phyloP scores from a whole-genome alignment of 2,113 vertebrate species.

The Ochotona curzoniae region DNA sequence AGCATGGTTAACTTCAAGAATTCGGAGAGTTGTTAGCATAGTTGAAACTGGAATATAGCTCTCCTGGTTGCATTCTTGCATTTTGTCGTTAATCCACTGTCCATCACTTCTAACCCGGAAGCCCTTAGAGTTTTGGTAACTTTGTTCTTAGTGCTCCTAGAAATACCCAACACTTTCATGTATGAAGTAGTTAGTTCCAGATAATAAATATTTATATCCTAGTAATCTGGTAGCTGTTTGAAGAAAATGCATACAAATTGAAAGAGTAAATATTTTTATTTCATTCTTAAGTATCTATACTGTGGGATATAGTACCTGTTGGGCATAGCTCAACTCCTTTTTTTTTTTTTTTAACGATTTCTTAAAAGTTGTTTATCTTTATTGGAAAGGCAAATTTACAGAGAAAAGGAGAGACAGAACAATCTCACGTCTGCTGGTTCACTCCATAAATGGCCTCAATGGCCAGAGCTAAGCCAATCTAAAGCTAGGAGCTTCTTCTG shows the following conservation, averaged over 20 bases:
- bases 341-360: too few species aligned
- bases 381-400: too few species aligned
- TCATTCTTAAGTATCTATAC: not conserved
- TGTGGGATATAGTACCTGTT: not conserved
- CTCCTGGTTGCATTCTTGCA: not conserved
- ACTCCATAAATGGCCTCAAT: too few species aligned
- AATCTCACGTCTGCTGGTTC: too few species aligned
- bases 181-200: not conserved
- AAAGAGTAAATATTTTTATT: slow-evolving; percentile 25
- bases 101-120: not conserved
- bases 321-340: not conserved
- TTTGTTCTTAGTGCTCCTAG: not conserved
- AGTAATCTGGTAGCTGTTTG: not conserved
- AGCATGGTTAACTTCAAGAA: not conserved
- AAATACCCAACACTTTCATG: not conserved
- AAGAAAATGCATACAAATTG: not conserved
- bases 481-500: too few species aligned
- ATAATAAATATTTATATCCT: not conserved
- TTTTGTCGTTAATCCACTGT: not conserved
- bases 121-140: too few species aligned
- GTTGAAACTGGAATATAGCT: not conserved
- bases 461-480: too few species aligned
- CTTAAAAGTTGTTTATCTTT: too few species aligned
- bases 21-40: not conserved
- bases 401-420: too few species aligned